Evolutionary conservation across 2,888 invertebrate genomes (phyloP), one percentile per base, ranked within the genome.

Genomic region (Drosophila mettleri): DNA sequence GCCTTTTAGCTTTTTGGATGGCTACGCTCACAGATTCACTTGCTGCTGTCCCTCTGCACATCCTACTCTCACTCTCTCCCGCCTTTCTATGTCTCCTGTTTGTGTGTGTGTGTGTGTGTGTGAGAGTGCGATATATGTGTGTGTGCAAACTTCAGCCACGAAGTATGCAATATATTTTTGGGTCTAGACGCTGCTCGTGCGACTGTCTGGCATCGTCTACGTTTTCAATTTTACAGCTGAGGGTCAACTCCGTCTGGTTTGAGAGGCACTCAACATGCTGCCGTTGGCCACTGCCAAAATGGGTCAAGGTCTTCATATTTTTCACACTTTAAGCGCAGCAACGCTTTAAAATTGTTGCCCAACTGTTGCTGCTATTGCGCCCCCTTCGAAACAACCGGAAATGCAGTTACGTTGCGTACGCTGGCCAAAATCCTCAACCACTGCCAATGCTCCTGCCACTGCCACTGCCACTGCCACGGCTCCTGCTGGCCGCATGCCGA

Each of bases 111-210:
- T 65, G 36, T 60, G 39, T 69, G 43, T 67, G 58, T 67, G 57
- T 69, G 78, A 65, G 72, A 63, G 65, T 60, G 70, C 59, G 62
- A 83, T n/a, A n/a, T n/a, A n/a, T n/a, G n/a, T 69, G 78, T 67
- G 72, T 65, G 65, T 60, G 70, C 59, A 64, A 83, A 83, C 83
- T 83, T 83, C 84, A 86, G 69, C 70, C 71, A 70, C 78, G 72
- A 82, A 82, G 84, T 78, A 76, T 85, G 85, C 80, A 82, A 85
- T 87, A 85, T 85, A 87, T 87, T 86, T 86, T 86, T 80, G 86
- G 86, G 74, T 80, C 80, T 80, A 74, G 80, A 75, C 78, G 74
- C 69, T 72, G 51, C 64, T 69, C 58, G 69, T 79, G 72, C 61
- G 61, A 67, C 73, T 74, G 74, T 70, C 71, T 74, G 68, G 72